Conservation (phyloP, 2,888 invertebrate genomes). For the Eledone cirrhosa region DNA sequence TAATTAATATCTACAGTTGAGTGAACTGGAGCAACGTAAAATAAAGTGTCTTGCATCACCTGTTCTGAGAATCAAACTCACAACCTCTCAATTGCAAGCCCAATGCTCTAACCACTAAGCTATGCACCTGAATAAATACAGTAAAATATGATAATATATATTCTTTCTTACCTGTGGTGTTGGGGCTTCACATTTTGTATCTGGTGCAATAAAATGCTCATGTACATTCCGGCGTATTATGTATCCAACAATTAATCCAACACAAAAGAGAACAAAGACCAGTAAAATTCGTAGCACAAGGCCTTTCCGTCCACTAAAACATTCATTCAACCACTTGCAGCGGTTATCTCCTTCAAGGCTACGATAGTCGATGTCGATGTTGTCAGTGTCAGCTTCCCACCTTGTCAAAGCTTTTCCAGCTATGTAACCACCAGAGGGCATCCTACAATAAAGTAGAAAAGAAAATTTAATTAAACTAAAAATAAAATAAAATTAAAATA, state of each 20-base stretch:
- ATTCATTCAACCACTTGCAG: slow-evolving; percentile 39
- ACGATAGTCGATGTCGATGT: slow-evolving; percentile 61
- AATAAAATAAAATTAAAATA: slow-evolving; percentile 11
- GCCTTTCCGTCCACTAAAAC: slow-evolving; percentile 51
- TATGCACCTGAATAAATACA: too few relatives aligned
- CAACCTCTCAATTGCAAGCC: too few relatives aligned
- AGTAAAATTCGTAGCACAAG: slow-evolving; percentile 49
- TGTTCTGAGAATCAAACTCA: too few relatives aligned
- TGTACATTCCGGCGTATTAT: slow-evolving; percentile 46
- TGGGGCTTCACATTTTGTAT: not conserved
- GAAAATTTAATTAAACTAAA: not conserved
- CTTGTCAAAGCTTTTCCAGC: slow-evolving; percentile 58
- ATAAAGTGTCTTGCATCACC: too few relatives aligned
- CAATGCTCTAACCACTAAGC: too few relatives aligned
- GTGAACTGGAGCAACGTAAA: too few relatives aligned
- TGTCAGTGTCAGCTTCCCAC: slow-evolving; percentile 60
- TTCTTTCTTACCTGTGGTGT: slow-evolving; percentile 1
- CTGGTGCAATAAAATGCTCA: slow-evolving; percentile 34
- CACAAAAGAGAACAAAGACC: slow-evolving; percentile 47
- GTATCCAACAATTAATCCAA: slow-evolving; percentile 56
- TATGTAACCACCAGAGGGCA: slow-evolving; percentile 58
- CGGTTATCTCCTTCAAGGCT: slow-evolving; percentile 48
- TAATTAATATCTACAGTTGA: too few relatives aligned
- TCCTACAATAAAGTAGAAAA: slow-evolving; percentile 43
- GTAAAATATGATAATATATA: too few relatives aligned